These are phyloP conservation scores for Seira ritae DNA, from an alignment of 2,888 invertebrate species.

Conservation along the genomic window DNA sequence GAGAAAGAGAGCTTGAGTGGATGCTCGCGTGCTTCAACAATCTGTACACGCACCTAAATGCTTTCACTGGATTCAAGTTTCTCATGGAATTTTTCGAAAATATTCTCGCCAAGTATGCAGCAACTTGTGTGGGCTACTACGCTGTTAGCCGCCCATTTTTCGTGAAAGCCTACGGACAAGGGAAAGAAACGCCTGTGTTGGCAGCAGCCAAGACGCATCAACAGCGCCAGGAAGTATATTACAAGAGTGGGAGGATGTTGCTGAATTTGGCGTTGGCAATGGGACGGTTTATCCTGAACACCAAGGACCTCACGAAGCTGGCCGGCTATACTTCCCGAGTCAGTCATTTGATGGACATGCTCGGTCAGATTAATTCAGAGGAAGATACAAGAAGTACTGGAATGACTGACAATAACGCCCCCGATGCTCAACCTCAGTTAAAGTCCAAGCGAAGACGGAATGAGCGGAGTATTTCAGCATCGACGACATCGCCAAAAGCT, in stretches of 20 bases:
- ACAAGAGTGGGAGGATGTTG: constrained; percentile 97
- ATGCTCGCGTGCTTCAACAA: constrained; percentile 88
- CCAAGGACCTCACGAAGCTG: constrained; percentile 90
- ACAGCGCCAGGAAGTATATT: constrained; percentile 83
- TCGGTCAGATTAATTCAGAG: constrained; percentile 86
- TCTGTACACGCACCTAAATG: constrained; percentile 84
- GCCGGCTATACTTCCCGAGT: constrained; percentile 97
- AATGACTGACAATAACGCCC: background rate
- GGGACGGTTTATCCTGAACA: constrained; percentile 95
- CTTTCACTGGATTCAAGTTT: constrained; percentile 91
- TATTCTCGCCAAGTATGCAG: constrained; percentile 96
- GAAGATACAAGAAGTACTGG: constrained; percentile 70
- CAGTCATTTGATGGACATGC: constrained; percentile 89
- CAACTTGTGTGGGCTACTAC: constrained; percentile 96
- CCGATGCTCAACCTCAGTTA: no score
- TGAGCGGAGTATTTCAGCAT: no score
- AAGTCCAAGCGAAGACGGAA: background rate
- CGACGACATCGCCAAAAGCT: no score
- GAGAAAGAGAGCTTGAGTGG: constrained; percentile 88
- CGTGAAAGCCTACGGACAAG: constrained; percentile 76
- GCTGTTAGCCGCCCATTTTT: constrained; percentile 97
- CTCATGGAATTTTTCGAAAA: constrained; percentile 97
- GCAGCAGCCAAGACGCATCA: constrained; percentile 22
- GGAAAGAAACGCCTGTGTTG: background rate
- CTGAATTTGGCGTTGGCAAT: constrained; percentile 98